phyloP scores from a whole-genome alignment of 2,113 vertebrate genomes.

The Recurvirostra avosetta region DNA sequence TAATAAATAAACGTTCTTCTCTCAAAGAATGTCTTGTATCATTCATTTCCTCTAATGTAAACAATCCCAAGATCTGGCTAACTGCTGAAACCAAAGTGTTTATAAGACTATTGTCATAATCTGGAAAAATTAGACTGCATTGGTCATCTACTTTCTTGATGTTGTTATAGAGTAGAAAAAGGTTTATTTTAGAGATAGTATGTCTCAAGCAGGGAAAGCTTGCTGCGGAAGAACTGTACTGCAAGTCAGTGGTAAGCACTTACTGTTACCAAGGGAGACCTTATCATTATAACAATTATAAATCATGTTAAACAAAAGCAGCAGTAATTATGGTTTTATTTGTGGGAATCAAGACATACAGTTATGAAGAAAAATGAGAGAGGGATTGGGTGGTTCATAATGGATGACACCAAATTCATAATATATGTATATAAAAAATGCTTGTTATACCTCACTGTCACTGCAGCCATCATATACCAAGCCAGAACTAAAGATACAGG shows the following conservation, averaged over 20 bases:
- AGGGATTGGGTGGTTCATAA: background rate
- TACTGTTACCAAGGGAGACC: background rate
- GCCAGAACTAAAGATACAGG: background rate
- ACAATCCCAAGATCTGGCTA: background rate
- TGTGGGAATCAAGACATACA: background rate
- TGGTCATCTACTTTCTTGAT: background rate
- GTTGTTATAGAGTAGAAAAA: background rate
- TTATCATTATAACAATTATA: background rate
- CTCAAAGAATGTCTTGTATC: background rate
- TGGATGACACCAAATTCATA: background rate
- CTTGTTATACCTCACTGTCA: background rate
- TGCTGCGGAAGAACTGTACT: background rate
- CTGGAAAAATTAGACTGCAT: background rate
- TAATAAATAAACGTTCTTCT: background rate
- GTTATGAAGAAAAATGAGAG: slow-evolving; percentile 28
- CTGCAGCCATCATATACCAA: accelerated
- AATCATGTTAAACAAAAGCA: slow-evolving; percentile 24
- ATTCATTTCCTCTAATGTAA: background rate
- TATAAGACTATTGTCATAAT: background rate
- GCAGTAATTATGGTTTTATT: slow-evolving; percentile 25
- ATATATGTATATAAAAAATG: background rate
- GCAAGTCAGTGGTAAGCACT: background rate
- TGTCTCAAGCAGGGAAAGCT: background rate
- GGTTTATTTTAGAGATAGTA: background rate
- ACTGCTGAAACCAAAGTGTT: background rate